Conservation (phyloP, 2,113 vertebrate species). For the Picathartes gymnocephalus region DNA sequence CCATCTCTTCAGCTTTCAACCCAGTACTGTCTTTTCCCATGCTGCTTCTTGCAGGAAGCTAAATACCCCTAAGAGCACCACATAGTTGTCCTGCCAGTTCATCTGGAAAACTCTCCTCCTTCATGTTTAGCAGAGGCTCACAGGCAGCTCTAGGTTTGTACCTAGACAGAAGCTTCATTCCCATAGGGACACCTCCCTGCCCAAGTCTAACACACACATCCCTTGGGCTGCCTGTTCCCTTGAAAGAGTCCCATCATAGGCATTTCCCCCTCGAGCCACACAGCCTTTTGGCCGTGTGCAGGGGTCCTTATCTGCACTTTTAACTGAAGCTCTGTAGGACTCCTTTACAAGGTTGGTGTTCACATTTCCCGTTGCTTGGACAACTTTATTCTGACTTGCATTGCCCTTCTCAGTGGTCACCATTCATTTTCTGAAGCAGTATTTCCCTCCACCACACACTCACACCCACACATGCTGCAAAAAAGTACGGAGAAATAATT, state of each 20-base stretch:
- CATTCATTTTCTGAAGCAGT: background rate
- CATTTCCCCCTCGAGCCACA: background rate
- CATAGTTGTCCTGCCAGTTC: background rate
- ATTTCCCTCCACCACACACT: background rate
- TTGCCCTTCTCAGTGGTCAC: background rate
- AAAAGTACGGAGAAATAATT: background rate
- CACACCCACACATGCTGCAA: background rate
- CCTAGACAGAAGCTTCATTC: background rate
- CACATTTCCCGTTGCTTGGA: background rate
- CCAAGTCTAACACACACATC: fast-evolving
- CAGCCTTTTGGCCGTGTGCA: background rate
- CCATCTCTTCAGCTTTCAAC: background rate
- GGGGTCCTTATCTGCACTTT: background rate
- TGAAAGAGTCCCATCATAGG: background rate
- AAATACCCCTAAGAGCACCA: background rate
- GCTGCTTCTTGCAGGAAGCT: background rate
- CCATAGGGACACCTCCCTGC: fast-evolving
- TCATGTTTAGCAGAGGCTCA: background rate
- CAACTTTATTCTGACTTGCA: background rate
- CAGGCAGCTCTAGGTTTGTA: background rate
- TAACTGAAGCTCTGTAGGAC: background rate
- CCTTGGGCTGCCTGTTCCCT: background rate
- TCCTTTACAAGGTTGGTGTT: background rate
- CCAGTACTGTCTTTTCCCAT: background rate
- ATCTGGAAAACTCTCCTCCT: background rate